A percentile compares a stretch with the other conserved stretches of the same genome.
These are phyloP conservation scores for Cremastinae sp. DNA, from an alignment of 2,888 invertebrate genomes.

Conservation along the genomic window DNA sequence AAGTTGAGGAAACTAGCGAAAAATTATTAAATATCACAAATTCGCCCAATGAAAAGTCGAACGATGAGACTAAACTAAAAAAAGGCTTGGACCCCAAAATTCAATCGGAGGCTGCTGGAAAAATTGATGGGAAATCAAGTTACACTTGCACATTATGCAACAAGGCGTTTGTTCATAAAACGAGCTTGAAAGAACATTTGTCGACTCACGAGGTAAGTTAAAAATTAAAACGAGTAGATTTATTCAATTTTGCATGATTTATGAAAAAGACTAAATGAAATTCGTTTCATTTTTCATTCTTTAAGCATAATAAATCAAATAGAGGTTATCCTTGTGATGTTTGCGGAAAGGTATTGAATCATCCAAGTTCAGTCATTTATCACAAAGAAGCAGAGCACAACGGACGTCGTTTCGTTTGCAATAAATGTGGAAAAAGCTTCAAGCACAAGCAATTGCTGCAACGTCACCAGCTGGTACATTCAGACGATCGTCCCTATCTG, in stretches of 20 bases:
- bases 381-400: conserved; percentile 88
- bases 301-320: conserved; percentile 77
- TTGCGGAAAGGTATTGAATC: conserved; percentile 86
- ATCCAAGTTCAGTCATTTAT: conserved; percentile 88
- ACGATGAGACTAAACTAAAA: too few relatives aligned
- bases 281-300: not conserved
- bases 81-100: conserved; percentile 84
- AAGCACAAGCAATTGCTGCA: conserved; percentile 87
- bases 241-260: not conserved
- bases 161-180: conserved; percentile 83
- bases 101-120: conserved; percentile 83
- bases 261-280: conserved; percentile 3
- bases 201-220: conserved; percentile 79
- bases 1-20: too few relatives aligned
- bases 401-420: conserved; percentile 86
- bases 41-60: conserved; percentile 4
- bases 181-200: conserved; percentile 83
- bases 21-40: not conserved
- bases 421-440: conserved; percentile 88
- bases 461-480: conserved; percentile 90
- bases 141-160: conserved; percentile 84
- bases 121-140: conserved; percentile 81
- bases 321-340: conserved; percentile 84
- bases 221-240: too few relatives aligned
- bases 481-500: conserved; percentile 84